phyloP scores from a whole-genome alignment of 30 jellyfish, hydroid and myxozoan species.

The Haliclystus octoradiatus region DNA sequence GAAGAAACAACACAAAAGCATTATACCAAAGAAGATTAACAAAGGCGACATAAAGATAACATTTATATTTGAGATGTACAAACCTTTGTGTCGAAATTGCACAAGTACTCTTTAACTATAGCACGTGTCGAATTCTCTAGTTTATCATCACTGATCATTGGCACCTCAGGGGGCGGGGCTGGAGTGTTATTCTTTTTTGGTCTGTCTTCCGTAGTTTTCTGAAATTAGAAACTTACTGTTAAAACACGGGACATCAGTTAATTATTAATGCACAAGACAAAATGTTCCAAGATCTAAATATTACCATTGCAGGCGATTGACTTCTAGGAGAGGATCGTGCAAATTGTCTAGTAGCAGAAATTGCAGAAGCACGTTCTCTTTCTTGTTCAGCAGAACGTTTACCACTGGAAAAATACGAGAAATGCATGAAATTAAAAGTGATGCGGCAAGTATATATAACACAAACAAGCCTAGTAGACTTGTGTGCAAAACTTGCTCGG shows the following conservation, averaged over 20 bases:
- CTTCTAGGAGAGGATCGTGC: constrained; percentile 1
- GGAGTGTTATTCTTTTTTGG: background rate
- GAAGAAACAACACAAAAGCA: background rate
- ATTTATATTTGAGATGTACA: background rate
- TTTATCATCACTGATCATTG: background rate
- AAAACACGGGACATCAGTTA: no score
- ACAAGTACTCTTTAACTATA: background rate
- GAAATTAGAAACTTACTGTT: background rate
- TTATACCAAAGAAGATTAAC: background rate
- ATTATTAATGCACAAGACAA: no score
- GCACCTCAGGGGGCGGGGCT: background rate
- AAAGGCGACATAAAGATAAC: background rate
- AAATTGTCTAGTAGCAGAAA: background rate
- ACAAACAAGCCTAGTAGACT: no score
- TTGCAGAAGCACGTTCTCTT: background rate
- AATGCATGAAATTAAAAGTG: background rate
- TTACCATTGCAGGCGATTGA: background rate
- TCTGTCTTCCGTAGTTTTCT: background rate
- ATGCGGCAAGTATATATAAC: background rate
- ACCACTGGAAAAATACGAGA: background rate
- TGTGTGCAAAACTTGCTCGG: no score
- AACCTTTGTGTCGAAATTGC: background rate
- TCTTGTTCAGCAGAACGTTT: background rate
- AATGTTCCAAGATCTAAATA: no score
- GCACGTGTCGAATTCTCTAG: background rate